These are phyloP conservation scores for Kryptolebias marmoratus DNA, from an alignment of 2,113 vertebrate genomes.

Conservation along the genomic window DNA sequence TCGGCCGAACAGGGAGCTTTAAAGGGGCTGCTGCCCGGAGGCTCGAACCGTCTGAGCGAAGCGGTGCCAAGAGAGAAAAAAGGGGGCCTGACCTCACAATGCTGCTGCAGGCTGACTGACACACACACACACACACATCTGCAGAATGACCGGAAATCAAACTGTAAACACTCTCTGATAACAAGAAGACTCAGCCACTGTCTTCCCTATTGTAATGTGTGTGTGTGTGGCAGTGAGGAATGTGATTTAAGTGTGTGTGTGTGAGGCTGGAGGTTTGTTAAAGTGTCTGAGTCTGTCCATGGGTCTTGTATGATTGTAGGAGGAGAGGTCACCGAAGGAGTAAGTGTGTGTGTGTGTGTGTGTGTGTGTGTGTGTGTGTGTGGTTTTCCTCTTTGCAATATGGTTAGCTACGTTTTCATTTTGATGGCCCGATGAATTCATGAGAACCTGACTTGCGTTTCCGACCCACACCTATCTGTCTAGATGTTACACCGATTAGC, in stretches of 20 bases:
- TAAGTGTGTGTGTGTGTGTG: slow-evolving; percentile 20
- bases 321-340: neutral
- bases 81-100: slow-evolving; percentile 48
- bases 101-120: slow-evolving; percentile 20
- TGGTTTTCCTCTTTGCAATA: slow-evolving; percentile 20
- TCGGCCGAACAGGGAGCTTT: slow-evolving; percentile 8
- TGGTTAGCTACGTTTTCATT: neutral
- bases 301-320: neutral
- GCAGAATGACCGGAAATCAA: slow-evolving; percentile 30
- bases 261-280: slow-evolving; percentile 15
- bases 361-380: slow-evolving; percentile 17
- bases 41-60: slow-evolving; percentile 25
- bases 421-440: neutral
- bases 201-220: neutral
- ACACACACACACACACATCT: slow-evolving; percentile 1
- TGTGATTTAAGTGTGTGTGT: slow-evolving; percentile 34
- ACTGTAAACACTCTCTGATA: slow-evolving; percentile 3
- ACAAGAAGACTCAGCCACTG: slow-evolving; percentile 21
- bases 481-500: neutral
- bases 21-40: slow-evolving; percentile 9
- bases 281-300: slow-evolving; percentile 30
- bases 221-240: slow-evolving; percentile 30
- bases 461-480: neutral
- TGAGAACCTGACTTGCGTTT: slow-evolving; percentile 7
- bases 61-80: slow-evolving; percentile 43